phyloP scores from a whole-genome alignment of 2,113 vertebrate genomes.

The Tyrannus savana region DNA sequence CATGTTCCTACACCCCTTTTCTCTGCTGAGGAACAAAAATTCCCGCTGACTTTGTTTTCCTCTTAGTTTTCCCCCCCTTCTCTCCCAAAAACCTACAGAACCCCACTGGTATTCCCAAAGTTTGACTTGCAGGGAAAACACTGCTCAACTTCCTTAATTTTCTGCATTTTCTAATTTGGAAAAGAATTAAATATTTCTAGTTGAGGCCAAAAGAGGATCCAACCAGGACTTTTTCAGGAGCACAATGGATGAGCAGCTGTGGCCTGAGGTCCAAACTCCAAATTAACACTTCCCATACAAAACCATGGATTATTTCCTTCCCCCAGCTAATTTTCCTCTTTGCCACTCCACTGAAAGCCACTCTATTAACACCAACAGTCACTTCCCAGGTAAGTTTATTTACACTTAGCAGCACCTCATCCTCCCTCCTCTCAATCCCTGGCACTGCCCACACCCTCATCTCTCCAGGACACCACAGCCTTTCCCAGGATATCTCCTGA shows the following conservation, averaged over 20 bases:
- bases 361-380: background rate
- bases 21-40: background rate
- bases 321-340: background rate
- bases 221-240: background rate
- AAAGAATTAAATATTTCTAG: background rate
- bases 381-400: background rate
- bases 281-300: background rate
- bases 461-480: background rate
- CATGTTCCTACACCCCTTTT: background rate
- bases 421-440: background rate
- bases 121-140: background rate
- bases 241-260: background rate
- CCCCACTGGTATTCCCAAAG: background rate
- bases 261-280: background rate
- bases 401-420: background rate
- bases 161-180: background rate
- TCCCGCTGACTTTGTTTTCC: background rate
- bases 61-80: background rate
- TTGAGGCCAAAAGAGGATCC: background rate
- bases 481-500: accelerated
- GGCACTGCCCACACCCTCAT: background rate
- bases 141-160: background rate
- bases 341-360: background rate
- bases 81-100: background rate
- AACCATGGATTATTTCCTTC: background rate